Percentiles rank a stretch among this genome's conserved stretches.
Evolutionary conservation across 2,113 vertebrate species (phyloP).

Genomic region (Grammomys surdaster): DNA sequence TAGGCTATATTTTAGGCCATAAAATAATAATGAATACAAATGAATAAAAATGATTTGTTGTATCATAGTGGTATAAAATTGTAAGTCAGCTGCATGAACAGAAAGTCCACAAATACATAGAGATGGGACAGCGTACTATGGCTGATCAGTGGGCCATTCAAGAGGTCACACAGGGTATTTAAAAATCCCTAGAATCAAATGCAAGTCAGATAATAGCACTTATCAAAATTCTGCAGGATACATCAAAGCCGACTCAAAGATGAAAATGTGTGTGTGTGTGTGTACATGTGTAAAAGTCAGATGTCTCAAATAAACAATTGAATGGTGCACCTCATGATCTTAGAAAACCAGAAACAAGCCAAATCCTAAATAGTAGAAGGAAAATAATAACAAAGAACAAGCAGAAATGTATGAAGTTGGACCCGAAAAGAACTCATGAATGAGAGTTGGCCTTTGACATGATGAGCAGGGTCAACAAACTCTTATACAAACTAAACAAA

Average conservation of each 20-base stretch:
- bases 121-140: too few species aligned
- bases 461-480: background rate
- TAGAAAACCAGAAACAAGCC: background rate
- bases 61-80: background rate
- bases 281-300: background rate
- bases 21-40: background rate
- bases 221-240: background rate
- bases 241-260: background rate
- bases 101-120: background rate
- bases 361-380: background rate
- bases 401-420: background rate
- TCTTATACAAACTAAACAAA: background rate
- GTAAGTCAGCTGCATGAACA: background rate
- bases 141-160: background rate
- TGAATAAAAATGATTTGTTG: background rate
- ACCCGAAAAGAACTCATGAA: background rate
- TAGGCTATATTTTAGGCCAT: background rate
- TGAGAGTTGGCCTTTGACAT: background rate
- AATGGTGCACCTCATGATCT: background rate
- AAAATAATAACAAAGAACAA: background rate
- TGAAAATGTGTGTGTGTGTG: background rate
- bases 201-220: background rate
- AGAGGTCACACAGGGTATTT: background rate
- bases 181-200: background rate
- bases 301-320: background rate